Evolutionary conservation across 37 sponge, comb jelly and placozoan species (phyloP), one percentile per base, ranked within the genome.

Genomic region (Corticium candelabrum): DNA sequence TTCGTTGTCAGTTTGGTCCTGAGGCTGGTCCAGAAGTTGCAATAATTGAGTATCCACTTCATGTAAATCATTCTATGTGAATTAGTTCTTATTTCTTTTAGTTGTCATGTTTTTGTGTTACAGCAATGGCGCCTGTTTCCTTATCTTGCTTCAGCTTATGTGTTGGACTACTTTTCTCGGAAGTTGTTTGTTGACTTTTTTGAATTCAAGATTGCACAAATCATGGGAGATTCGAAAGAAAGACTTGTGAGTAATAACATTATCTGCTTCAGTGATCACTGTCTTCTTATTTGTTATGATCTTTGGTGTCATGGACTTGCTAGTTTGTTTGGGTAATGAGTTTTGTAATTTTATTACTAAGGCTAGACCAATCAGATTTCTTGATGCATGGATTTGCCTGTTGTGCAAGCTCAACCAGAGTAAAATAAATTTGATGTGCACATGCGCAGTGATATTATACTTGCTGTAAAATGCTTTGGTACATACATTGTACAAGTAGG

Each of bases 81-180:
- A 2, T 78, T 79, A 40, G n/a, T 67, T 68, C 5, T 57, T 11
- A 2, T 62, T 56, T 70, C 5, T 75, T 5, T n/a, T 29, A 7
- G 5, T 27, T 21, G 27, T 76, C 5, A 11, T 62, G n/a, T 67
- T 67, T 5, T 67, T 73, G 5, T 30, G 33, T 3, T 86, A 0
- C 41, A 93, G 94, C 94, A 87, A 85, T 90, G 86, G 86, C 75
- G 94, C 2, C 72, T 93, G 43, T 41, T 93, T 31, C 94, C 94
- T 7, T 87, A 87, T 37, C 57, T 90, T 33, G 83, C 94, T 35
- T 79, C 91, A 32, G 35, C 83, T 11, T 76, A 56, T 41, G 86
- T 78, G 32, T 11, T 82, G 71, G 78, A 40, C 7, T 68, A 79
- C 68, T 90, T 90, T 68, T 34, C 21, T 33, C 37, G 30, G 36